Conservation (phyloP, 2,797 vertebrate species). For the Synanceia verrucosa region DNA sequence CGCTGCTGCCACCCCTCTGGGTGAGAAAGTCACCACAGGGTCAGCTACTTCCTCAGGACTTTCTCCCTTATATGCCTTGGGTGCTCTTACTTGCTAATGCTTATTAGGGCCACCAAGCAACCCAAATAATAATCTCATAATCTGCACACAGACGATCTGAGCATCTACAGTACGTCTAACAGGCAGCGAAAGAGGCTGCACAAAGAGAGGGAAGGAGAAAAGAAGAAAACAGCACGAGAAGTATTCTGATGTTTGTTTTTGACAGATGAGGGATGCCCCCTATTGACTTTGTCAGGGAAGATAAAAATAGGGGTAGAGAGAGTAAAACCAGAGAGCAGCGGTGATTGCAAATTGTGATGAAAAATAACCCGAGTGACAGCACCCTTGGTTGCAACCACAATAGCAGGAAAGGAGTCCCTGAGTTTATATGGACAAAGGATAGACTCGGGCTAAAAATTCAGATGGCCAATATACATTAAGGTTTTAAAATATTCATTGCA, state of each 20-base stretch:
- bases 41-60: slow-evolving; percentile 85
- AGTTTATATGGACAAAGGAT: slow-evolving; percentile 87
- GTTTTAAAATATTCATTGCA: slow-evolving; percentile 96
- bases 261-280: slow-evolving; percentile 99
- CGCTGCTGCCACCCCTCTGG: slow-evolving; percentile 85
- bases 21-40: slow-evolving; percentile 88
- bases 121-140: slow-evolving; percentile 45
- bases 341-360: slow-evolving; percentile 94
- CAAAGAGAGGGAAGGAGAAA: slow-evolving; percentile 85
- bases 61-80: slow-evolving; percentile 72
- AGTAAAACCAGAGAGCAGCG: slow-evolving; percentile 87
- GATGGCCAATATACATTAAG: slow-evolving; percentile 88
- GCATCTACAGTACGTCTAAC: slow-evolving; percentile 28
- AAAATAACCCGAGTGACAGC: slow-evolving; percentile 88
- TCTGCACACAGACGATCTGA: slow-evolving; percentile 44
- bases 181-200: slow-evolving; percentile 40
- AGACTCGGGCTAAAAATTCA: slow-evolving; percentile 86
- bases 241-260: slow-evolving; percentile 96
- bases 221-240: slow-evolving; percentile 90
- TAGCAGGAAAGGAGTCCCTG: slow-evolving; percentile 86
- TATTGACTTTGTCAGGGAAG: slow-evolving; percentile 97
- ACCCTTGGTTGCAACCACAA: slow-evolving; percentile 90
- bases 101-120: slow-evolving; percentile 53
- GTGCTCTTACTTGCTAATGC: slow-evolving; percentile 49
- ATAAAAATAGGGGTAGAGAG: slow-evolving; percentile 83